Evolutionary conservation across 2,113 vertebrate genomes (phyloP).

Genomic region (Nothocercus julius): DNA sequence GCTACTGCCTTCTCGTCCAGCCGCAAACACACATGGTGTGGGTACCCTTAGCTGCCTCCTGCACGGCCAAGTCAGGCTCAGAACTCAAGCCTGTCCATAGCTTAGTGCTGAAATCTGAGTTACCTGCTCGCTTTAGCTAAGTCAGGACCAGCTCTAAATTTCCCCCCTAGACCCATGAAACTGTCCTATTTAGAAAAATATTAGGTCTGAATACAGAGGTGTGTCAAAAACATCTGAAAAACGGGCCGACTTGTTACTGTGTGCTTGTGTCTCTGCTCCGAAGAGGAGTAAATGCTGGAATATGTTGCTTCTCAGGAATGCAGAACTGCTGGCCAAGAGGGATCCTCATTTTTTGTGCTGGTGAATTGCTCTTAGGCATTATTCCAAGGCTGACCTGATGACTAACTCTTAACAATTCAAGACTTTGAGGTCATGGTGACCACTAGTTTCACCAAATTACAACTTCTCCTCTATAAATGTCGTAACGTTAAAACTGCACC

Average conservation of each 20-base stretch:
- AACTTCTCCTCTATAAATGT: background rate
- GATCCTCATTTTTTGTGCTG: background rate
- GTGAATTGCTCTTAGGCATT: background rate
- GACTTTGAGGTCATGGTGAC: background rate
- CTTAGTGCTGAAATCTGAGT: slow-evolving; percentile 23
- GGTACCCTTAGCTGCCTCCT: background rate
- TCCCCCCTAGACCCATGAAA: slow-evolving; percentile 36
- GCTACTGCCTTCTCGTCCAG: background rate
- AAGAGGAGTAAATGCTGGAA: slow-evolving; percentile 36
- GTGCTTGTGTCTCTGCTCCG: background rate
- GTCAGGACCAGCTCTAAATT: slow-evolving; percentile 28
- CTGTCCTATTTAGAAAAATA: slow-evolving; percentile 55
- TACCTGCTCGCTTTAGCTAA: slow-evolving; percentile 26
- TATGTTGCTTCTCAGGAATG: slow-evolving; percentile 46
- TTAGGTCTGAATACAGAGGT: slow-evolving; percentile 51
- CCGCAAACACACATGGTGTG: fast-evolving
- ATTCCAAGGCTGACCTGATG: background rate
- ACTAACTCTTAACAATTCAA: background rate
- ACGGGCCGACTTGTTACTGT: slow-evolving; percentile 40
- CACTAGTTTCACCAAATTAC: background rate
- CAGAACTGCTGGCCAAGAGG: slow-evolving; percentile 1
- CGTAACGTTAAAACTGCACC: background rate
- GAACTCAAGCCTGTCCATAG: background rate
- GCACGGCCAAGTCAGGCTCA: background rate
- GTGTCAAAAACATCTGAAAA: slow-evolving; percentile 66